Evolutionary conservation across 2,113 vertebrate genomes (phyloP).

Genomic region (Paratilapia polleni): DNA sequence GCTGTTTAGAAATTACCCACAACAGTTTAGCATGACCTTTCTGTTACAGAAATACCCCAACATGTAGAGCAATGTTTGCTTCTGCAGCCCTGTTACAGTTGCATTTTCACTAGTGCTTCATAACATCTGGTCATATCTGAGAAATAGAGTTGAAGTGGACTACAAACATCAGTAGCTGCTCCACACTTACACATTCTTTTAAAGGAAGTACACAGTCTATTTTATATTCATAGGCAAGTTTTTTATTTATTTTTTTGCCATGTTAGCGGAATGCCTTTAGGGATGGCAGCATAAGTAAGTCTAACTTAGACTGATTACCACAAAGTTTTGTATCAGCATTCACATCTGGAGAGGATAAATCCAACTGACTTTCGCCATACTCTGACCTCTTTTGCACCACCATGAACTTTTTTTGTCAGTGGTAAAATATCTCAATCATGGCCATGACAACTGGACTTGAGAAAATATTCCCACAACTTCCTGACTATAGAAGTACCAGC

Average conservation of each 20-base stretch:
- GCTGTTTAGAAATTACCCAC: slow-evolving; percentile 9
- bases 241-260: no score
- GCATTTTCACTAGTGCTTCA: not conserved
- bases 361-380: not conserved
- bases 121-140: not conserved
- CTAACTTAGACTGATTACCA: no score
- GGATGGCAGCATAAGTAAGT: no score
- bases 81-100: not conserved
- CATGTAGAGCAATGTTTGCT: not conserved
- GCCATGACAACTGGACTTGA: not conserved
- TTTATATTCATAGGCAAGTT: no score
- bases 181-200: no score
- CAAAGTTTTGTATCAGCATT: no score
- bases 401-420: not conserved
- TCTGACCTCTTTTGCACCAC: not conserved
- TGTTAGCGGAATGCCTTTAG: no score
- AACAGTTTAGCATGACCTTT: not conserved
- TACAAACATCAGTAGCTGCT: not conserved
- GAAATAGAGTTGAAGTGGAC: not conserved
- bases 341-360: not conserved
- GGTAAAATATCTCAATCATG: not conserved
- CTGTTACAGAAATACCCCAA: not conserved
- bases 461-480: not conserved
- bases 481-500: not conserved
- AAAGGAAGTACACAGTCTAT: not conserved